Evolutionary conservation across 2,888 invertebrate genomes (phyloP).

Genomic region (Drosophila neutralis): DNA sequence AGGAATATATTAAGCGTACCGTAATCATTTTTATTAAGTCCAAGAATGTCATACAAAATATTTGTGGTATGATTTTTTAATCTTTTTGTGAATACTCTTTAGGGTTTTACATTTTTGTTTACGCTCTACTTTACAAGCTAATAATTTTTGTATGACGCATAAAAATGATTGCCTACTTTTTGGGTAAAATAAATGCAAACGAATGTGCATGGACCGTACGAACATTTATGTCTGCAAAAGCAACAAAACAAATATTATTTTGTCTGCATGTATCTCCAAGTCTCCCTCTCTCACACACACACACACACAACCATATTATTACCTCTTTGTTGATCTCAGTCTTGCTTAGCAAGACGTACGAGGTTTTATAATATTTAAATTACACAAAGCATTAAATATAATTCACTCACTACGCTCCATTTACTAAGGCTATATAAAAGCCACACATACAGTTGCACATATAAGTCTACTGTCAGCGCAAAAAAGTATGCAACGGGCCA

Average conservation of each 20-base stretch:
- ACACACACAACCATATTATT: background rate
- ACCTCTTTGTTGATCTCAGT: slow-evolving; percentile 7
- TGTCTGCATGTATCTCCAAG: slow-evolving; percentile 28
- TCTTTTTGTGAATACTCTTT: background rate
- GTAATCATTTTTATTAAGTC: background rate
- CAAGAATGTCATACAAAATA: background rate
- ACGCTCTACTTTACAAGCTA: slow-evolving; percentile 18
- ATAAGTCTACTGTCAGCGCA: slow-evolving; percentile 46
- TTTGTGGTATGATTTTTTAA: background rate
- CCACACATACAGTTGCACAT: slow-evolving; percentile 27
- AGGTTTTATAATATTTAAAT: slow-evolving; percentile 76
- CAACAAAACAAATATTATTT: slow-evolving; percentile 54
- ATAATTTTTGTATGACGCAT: slow-evolving; percentile 24
- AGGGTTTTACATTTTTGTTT: slow-evolving; percentile 2
- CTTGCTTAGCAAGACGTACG: slow-evolving; percentile 43
- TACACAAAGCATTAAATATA: slow-evolving; percentile 80
- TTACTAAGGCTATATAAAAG: slow-evolving; percentile 71
- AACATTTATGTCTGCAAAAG: slow-evolving; percentile 41
- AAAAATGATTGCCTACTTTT: slow-evolving; percentile 55
- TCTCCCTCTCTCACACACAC: background rate
- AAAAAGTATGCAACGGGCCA: slow-evolving; percentile 52
- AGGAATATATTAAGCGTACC: background rate
- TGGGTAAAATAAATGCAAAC: slow-evolving; percentile 23
- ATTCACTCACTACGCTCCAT: slow-evolving; percentile 80
- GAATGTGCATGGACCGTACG: slow-evolving; percentile 28